Percentiles rank a stretch among this genome's conserved stretches.
These are phyloP conservation scores for Prenolepis imparis DNA, from an alignment of 2,888 invertebrate species.

Conservation along the genomic window DNA sequence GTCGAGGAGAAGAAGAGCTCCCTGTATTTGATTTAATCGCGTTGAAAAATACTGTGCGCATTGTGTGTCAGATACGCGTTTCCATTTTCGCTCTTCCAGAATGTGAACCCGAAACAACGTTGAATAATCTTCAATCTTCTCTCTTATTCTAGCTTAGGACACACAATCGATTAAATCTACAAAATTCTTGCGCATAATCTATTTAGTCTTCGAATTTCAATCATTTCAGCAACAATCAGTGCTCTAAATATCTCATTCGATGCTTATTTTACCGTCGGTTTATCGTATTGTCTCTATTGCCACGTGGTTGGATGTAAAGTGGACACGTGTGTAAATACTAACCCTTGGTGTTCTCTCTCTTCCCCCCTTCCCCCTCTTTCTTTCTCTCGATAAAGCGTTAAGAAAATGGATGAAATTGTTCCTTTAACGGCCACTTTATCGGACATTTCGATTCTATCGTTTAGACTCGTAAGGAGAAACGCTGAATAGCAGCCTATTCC, in stretches of 20 bases:
- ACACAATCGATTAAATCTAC: neutral
- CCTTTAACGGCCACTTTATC: conserved; percentile 56
- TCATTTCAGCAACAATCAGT: neutral
- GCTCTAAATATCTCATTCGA: neutral
- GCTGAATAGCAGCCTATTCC: neutral
- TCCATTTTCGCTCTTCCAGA: neutral
- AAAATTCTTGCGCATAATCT: neutral
- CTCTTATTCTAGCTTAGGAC: neutral
- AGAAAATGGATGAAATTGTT: conserved; percentile 41
- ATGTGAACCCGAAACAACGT: neutral
- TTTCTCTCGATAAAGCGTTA: conserved; percentile 14
- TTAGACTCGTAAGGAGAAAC: conserved; percentile 26
- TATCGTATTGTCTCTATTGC: neutral
- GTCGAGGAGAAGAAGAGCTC: neutral
- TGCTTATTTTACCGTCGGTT: neutral
- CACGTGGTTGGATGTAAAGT: conserved; percentile 12
- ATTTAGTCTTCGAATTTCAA: conserved; percentile 2
- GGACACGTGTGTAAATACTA: neutral
- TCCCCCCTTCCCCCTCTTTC: neutral
- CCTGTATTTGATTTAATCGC: conserved; percentile 24
- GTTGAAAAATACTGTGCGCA: neutral
- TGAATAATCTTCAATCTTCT: neutral
- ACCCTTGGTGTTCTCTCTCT: conserved; percentile 8
- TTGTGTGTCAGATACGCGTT: conserved; percentile 17
- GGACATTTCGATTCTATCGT: conserved; percentile 52